Base-by-base conservation (phyloP, 2,888 invertebrate genomes). In the Seira sanloemensis region DNA sequence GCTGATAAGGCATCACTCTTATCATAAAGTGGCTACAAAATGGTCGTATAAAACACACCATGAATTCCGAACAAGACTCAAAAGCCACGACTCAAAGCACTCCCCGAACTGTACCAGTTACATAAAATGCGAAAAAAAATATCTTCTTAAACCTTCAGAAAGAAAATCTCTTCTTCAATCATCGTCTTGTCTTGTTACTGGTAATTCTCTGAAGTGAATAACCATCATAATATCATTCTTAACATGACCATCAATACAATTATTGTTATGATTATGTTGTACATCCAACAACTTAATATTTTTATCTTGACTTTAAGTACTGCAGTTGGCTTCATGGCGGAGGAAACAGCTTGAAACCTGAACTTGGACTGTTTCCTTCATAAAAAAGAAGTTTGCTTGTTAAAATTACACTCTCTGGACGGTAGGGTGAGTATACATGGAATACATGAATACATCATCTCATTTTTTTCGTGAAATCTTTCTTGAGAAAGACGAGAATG, bases 301-400 rank as follows among this genome's bases (percentile, higher is more conserved):
- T 74, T 58, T 18, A 50, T 67, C 50, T 74, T 58, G 9, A 19
- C n/a, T n/a, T n/a, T n/a, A n/a, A n/a, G 18, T 66, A 4, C 25
- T 50, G 7, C 16, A 19, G 18, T 50, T 37, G 18, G 37, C 7
- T 12, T 21, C 26, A 75, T 75, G 65, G 19, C 27, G 62, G 26
- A 80, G 74, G 80, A 80, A 74, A 80, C 74, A 79, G 73, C 73
- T 79, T 72, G 77, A 77, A 77, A 77, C 69, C 68, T 77, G n/a
- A n/a, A n/a, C n/a, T n/a, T n/a, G n/a, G n/a, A n/a, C n/a, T n/a
- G n/a, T n/a, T n/a, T n/a, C n/a, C n/a, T n/a, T n/a, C n/a, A n/a
- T n/a, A n/a, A n/a, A n/a, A n/a, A n/a, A n/a, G n/a, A n/a, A n/a
- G n/a, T n/a, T n/a, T n/a, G n/a, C n/a, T n/a, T n/a, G n/a, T n/a